A percentile compares a stretch with the other conserved stretches of the same genome.
Conservation (phyloP, 2,113 vertebrate species). For the Passerina amoena region DNA sequence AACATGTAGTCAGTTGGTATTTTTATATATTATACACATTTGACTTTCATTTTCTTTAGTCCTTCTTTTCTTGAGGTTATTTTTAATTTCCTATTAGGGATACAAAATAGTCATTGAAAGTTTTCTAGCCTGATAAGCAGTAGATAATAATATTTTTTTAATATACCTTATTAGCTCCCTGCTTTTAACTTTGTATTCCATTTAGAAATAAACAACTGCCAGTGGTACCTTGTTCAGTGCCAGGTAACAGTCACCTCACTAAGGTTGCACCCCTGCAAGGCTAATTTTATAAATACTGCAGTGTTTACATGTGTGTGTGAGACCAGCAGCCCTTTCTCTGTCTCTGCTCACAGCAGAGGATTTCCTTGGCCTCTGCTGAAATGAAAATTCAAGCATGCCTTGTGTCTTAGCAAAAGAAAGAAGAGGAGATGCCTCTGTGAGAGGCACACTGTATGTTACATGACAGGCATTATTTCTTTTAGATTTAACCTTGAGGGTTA, state of each 20-base stretch:
- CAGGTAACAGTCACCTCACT: neutral
- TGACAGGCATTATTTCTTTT: neutral
- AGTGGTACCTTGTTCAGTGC: neutral
- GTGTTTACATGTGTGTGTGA: neutral
- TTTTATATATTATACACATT: conserved; percentile 20
- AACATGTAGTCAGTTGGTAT: conserved; percentile 36
- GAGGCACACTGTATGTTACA: neutral
- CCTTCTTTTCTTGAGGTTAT: conserved; percentile 21
- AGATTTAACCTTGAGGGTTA: neutral
- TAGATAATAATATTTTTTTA: neutral
- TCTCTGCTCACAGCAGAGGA: neutral
- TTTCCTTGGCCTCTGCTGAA: conserved; percentile 3
- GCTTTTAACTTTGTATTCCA: neutral
- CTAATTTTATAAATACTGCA: neutral
- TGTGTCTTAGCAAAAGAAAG: neutral
- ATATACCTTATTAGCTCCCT: neutral
- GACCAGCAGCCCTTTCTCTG: neutral
- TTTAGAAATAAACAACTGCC: neutral
- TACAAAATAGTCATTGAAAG: neutral
- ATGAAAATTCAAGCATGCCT: neutral
- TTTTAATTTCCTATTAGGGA: neutral
- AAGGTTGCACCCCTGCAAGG: neutral
- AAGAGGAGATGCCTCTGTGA: neutral
- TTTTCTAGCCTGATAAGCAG: neutral
- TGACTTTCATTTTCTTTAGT: conserved; percentile 14